phyloP scores from a whole-genome alignment of 2,113 vertebrate species.

The Eira barbara region DNA sequence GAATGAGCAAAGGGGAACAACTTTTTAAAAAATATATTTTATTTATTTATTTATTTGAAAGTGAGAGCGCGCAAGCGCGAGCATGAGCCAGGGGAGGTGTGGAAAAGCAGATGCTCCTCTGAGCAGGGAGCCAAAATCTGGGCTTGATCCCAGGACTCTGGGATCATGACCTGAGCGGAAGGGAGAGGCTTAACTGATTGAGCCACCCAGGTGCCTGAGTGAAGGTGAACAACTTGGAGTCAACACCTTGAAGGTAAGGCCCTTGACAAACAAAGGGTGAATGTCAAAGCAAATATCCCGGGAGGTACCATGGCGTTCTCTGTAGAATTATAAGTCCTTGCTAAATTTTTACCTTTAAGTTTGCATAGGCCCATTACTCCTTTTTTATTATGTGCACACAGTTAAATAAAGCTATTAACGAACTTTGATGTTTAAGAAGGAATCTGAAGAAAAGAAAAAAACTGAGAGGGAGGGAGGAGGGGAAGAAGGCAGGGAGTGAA shows the following conservation, averaged over 20 bases:
- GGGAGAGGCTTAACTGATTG: too few species aligned
- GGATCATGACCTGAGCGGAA: too few species aligned
- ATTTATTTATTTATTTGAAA: too few species aligned
- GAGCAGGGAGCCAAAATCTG: too few species aligned
- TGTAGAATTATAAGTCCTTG: background rate
- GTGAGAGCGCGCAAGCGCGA: too few species aligned
- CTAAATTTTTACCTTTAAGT: background rate
- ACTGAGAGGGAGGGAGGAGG: background rate
- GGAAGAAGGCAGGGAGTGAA: background rate
- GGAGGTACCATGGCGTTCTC: background rate
- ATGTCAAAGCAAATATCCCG: background rate
- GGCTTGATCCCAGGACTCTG: too few species aligned
- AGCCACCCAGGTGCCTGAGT: background rate
- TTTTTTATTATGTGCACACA: constrained; percentile 1
- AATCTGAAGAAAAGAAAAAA: background rate
- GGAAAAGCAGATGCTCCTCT: too few species aligned
- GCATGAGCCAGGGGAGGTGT: too few species aligned
- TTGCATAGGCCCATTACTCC: background rate
- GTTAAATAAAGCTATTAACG: background rate
- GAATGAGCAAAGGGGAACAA: background rate
- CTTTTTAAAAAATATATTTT: background rate
- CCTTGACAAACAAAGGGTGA: background rate
- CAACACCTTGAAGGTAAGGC: background rate
- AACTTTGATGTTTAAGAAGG: background rate
- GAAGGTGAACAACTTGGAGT: background rate